phyloP scores from a whole-genome alignment of 23 tunicate genomes.

The Trididemnum miniatum region DNA sequence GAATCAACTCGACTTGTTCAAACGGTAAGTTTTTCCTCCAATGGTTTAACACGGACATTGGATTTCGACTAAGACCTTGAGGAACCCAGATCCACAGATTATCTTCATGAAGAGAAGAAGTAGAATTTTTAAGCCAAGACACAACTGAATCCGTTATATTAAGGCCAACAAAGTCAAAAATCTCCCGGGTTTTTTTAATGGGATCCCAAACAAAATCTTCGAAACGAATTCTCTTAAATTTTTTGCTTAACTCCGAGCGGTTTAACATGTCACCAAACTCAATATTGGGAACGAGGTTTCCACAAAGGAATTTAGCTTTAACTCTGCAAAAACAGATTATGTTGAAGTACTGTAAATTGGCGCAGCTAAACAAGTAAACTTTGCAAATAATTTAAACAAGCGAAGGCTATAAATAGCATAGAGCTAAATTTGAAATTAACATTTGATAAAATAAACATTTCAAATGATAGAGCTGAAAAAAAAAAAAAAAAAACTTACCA shows the following conservation, averaged over 20 bases:
- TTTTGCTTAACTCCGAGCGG: not conserved
- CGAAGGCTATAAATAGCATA: too few relatives aligned
- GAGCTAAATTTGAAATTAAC: too few relatives aligned
- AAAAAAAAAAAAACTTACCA: too few relatives aligned
- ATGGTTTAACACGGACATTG: not conserved
- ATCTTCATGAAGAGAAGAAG: not conserved
- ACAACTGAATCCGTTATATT: not conserved
- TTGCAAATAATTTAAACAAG: too few relatives aligned
- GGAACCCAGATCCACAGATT: not conserved
- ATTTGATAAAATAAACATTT: too few relatives aligned
- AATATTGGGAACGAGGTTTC: constrained; percentile 5
- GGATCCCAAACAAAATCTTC: constrained; percentile 24
- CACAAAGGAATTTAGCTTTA: not conserved
- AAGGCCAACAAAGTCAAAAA: constrained; percentile 5
- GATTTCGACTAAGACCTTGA: not conserved
- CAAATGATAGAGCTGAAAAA: too few relatives aligned
- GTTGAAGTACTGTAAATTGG: too few relatives aligned
- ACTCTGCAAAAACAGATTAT: constrained; percentile 1
- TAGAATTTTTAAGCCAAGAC: not conserved
- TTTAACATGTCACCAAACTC: not conserved
- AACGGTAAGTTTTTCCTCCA: constrained; percentile 8
- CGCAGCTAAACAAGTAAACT: too few relatives aligned
- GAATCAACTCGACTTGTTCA: constrained; percentile 8
- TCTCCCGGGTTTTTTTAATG: not conserved
- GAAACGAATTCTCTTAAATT: constrained; percentile 12